phyloP scores from a whole-genome alignment of 1,140 invertebrate genomes.

The Patella vulgata region DNA sequence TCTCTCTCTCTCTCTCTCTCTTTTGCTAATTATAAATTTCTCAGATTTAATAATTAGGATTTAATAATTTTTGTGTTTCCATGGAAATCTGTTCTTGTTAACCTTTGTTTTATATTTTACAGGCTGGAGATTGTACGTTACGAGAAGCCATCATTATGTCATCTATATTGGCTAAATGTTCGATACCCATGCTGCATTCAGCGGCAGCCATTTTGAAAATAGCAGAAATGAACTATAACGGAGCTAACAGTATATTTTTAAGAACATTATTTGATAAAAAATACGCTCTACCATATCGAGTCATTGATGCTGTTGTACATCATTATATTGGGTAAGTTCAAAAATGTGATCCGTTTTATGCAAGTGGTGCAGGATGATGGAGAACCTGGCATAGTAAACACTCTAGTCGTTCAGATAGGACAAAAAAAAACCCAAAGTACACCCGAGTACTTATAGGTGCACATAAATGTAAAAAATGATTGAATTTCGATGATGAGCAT shows the following conservation, averaged over 20 bases:
- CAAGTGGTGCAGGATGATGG: too few relatives aligned
- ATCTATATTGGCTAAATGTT: conserved; percentile 89
- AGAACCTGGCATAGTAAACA: too few relatives aligned
- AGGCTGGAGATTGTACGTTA: conserved; percentile 92
- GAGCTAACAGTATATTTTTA: conserved; percentile 97
- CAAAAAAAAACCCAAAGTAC: too few relatives aligned
- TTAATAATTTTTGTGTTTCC: conserved; percentile 6
- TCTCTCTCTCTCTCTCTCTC: too few relatives aligned
- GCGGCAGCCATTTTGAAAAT: conserved; percentile 88
- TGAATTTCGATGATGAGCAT: too few relatives aligned
- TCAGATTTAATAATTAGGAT: too few relatives aligned
- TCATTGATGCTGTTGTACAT: conserved; percentile 94
- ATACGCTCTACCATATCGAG: conserved; percentile 95
- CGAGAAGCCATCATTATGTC: conserved; percentile 95
- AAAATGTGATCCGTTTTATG: too few relatives aligned
- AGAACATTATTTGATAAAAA: conserved; percentile 97
- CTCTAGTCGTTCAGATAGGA: too few relatives aligned
- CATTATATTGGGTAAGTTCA: conserved; percentile 85
- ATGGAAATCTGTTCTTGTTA: too few relatives aligned
- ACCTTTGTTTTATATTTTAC: conserved; percentile 35
- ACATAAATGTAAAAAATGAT: too few relatives aligned
- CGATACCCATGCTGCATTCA: conserved; percentile 96
- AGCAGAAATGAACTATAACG: conserved; percentile 97
- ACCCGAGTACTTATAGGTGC: too few relatives aligned
- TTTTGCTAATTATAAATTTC: too few relatives aligned